phyloP scores from a whole-genome alignment of 2,113 vertebrate genomes.

The Boleophthalmus pectinirostris region DNA sequence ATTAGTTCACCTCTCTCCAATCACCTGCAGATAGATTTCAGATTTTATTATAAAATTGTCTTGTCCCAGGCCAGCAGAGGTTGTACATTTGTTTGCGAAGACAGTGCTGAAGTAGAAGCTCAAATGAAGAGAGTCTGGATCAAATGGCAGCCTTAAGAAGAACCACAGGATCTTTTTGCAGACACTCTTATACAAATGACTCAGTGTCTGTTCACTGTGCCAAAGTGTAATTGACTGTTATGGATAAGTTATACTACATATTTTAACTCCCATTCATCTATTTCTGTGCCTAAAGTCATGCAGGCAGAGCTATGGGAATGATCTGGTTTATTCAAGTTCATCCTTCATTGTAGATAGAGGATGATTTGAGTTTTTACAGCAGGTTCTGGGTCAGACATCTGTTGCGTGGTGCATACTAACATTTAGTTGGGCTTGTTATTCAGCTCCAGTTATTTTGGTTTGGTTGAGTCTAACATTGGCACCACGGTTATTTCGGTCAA shows the following conservation, averaged over 20 bases:
- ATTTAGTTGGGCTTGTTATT: conserved; percentile 53
- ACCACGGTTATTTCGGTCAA: conserved; percentile 62
- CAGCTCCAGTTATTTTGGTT: conserved; percentile 52
- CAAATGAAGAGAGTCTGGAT: conserved; percentile 54
- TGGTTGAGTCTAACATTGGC: conserved; percentile 49
- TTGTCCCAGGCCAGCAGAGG: conserved; percentile 8
- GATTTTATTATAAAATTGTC: conserved; percentile 11
- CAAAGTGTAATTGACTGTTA: conserved; percentile 68
- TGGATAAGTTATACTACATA: conserved; percentile 69
- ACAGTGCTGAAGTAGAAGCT: conserved; percentile 48
- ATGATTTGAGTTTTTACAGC: conserved; percentile 8
- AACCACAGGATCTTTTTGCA: conserved; percentile 74
- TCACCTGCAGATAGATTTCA: conserved; percentile 2
- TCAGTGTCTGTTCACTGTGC: conserved; percentile 60
- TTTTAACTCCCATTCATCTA: conserved; percentile 59
- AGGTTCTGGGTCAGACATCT: conserved; percentile 34
- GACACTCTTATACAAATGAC: conserved; percentile 69
- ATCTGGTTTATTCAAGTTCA: conserved; percentile 6
- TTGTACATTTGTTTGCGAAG: conserved; percentile 52
- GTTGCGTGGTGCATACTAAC: conserved; percentile 36
- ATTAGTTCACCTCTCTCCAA: background rate
- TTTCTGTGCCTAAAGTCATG: conserved; percentile 34
- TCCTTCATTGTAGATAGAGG: conserved; percentile 11
- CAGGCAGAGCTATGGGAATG: conserved; percentile 20
- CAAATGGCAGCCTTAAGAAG: conserved; percentile 72